Conservation (phyloP, 2,797 vertebrate species). For the Myotis findleyi region DNA sequence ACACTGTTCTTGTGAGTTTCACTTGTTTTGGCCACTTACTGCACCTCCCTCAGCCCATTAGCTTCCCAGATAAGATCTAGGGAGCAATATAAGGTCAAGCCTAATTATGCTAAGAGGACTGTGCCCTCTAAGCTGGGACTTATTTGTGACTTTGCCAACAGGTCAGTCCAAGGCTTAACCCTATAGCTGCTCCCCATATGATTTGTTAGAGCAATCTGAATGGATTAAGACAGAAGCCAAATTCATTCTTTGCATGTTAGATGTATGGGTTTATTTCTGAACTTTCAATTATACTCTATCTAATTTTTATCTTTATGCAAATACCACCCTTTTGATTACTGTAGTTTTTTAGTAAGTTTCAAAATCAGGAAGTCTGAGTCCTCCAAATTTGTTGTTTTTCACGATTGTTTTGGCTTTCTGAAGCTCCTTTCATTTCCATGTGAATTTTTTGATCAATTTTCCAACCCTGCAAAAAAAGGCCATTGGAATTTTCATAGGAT, state of each 20-base stretch:
- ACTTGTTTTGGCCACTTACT: too few relatives aligned
- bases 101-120: too few relatives aligned
- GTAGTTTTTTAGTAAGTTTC: background rate
- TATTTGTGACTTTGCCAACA: too few relatives aligned
- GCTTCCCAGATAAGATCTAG: too few relatives aligned
- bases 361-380: background rate
- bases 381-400: background rate
- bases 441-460: slow-evolving; percentile 20
- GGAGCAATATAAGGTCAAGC: too few relatives aligned
- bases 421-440: background rate
- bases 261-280: background rate
- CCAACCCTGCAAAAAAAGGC: background rate
- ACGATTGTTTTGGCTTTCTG: background rate
- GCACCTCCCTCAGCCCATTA: too few relatives aligned
- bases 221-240: background rate
- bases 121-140: too few relatives aligned
- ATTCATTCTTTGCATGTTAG: background rate
- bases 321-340: background rate
- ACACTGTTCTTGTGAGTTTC: too few relatives aligned
- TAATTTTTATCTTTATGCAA: background rate
- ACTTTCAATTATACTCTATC: background rate
- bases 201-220: background rate
- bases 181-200: too few relatives aligned
- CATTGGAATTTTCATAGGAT: background rate
- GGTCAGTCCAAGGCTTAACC: too few relatives aligned